phyloP scores from a whole-genome alignment of 2,888 invertebrate species.

The Cantharis nigra region DNA sequence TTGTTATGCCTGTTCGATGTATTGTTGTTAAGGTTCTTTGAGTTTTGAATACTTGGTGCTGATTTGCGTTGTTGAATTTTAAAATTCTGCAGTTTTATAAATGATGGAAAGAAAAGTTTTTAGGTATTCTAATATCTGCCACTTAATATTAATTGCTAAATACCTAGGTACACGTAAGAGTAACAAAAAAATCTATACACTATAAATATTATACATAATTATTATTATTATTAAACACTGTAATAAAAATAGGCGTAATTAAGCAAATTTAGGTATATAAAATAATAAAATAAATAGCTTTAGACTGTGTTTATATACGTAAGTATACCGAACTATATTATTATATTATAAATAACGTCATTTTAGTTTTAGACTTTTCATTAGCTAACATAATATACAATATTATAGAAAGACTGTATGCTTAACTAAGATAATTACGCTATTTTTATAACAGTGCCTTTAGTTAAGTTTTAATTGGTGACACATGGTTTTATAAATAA shows the following conservation, averaged over 20 bases:
- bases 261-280: conserved; percentile 29
- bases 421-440: conserved; percentile 42
- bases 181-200: conserved; percentile 50
- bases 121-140: conserved; percentile 50
- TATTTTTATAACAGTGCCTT: conserved; percentile 47
- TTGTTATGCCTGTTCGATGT: conserved; percentile 42
- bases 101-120: conserved; percentile 30
- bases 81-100: conserved; percentile 51
- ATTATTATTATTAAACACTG: conserved; percentile 27
- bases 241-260: conserved; percentile 36
- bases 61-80: conserved; percentile 38
- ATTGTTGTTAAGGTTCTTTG: conserved; percentile 29
- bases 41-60: conserved; percentile 38
- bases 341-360: conserved; percentile 35
- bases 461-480: conserved; percentile 55
- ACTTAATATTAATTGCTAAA: conserved; percentile 52
- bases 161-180: conserved; percentile 45
- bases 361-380: conserved; percentile 46
- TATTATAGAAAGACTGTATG: conserved; percentile 54
- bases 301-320: conserved; percentile 49
- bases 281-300: conserved; percentile 31
- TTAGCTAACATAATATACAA: conserved; percentile 45
- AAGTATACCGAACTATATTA: conserved; percentile 44
- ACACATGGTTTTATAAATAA: conserved; percentile 57
- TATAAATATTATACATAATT: conserved; percentile 41